Evolutionary conservation across 2,888 invertebrate genomes (phyloP), one percentile per base, ranked within the genome.

Genomic region (Salticus scenicus): DNA sequence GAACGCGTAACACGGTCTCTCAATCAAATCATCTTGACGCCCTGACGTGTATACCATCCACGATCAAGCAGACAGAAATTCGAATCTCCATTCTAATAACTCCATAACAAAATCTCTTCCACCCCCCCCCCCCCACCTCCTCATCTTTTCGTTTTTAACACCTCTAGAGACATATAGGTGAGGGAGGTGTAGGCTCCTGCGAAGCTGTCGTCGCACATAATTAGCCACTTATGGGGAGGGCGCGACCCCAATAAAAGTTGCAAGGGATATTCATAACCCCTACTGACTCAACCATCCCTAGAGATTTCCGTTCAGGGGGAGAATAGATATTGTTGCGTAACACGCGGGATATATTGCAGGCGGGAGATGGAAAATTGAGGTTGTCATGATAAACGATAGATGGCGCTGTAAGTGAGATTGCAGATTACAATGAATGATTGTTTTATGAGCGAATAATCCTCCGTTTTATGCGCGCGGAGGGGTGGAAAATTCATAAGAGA

Each of bases 191-290:
- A 2, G 47, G 72, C 20, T 27, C 51, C 31, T 27, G 27, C 41
- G 27, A 63, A 66, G 71, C 77, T 84, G 83, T 84, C 83, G 83
- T 84, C 83, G 77, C 83, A 84, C 83, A 77, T 84, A 84, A 84
- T 84, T 84, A 77, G 83, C 83, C 83, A 84, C 83, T 84, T 84
- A 84, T 84, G 83, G 83, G 73, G 67, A 77, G 83, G 83, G 83
- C 77, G 77, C 83, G 83, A 84, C 83, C 83, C 83, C 83, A 73
- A 84, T 84, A 84, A 84, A 84, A 84, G 83, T 84, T 77, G 83
- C 75, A 75, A 82, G 83, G 72, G 77, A 77, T 78, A 84, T 84
- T 84, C 83, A 84, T 84, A 84, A 84, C 82, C 82, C 71, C 71
- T 76, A 73, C 83, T 84, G 83, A 84, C 77, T 84, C 83, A 84